Evolutionary conservation across 1,140 invertebrate species (phyloP), one percentile per base, ranked within the genome.

Genomic region (Brachionus asplanchnoidis): DNA sequence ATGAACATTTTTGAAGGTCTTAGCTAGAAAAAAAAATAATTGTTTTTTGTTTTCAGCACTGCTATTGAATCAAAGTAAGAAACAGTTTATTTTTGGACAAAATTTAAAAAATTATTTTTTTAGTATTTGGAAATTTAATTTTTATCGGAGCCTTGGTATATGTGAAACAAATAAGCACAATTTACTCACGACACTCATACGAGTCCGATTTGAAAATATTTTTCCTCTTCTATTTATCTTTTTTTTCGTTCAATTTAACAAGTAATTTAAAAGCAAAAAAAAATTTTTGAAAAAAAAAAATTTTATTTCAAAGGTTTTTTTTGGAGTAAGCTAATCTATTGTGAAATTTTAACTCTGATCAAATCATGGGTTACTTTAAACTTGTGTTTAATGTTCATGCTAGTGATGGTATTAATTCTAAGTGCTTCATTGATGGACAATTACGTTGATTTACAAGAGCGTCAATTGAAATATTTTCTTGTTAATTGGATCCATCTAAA

Each of bases 161-260:
- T 42, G 68, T 73, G 12, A 73, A 73, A 17, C 32, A 73, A 73
- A 73, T 73, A 12, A 73, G 68, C n/a, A 73, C 28, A 42, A 42
- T 73, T 73, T 73, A 40, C 40, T 73, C 68, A 42, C 14, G 68
- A 42, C 36, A 73, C 17, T 40, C 68, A 9, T 73, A 73, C 42
- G 32, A 73, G 40, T 40, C 32, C 3, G 68, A 73, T 23, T 40
- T 73, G 12, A 73, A 73, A 42, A 73, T 73, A 17, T 17, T 20
- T 42, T 73, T 73, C 17, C 14, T 73, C 5, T 73, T 73, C 40
- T 73, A 40, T 73, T 46, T 40, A 17, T 42, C 36, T 40, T 73
- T 40, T 42, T 40, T 73, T 20, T 73, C 36, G 12, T 6, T 42
- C 36, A 73, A 73, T 42, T 73, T 42, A 14, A 73, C 68, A 6